phyloP scores from a whole-genome alignment of 2,888 invertebrate genomes.

The Meghimatium bilineatum region DNA sequence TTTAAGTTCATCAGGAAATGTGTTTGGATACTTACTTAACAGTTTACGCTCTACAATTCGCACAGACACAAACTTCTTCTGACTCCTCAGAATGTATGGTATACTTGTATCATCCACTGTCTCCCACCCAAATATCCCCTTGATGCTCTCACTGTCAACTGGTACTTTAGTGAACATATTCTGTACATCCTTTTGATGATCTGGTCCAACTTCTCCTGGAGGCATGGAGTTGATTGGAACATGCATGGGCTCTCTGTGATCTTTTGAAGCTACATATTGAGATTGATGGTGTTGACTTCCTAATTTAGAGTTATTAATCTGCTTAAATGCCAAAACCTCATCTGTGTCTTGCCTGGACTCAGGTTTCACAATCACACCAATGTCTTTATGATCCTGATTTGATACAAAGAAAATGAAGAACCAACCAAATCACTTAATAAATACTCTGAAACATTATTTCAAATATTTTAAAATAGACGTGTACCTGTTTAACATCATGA shows the following conservation, averaged over 20 bases:
- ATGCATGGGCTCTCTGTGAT: conserved; percentile 29
- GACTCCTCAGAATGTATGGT: conserved; percentile 89
- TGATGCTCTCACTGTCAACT: conserved; percentile 70
- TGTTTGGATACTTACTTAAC: conserved; percentile 71
- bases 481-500: too few relatives aligned
- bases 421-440: neutral
- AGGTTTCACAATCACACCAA: conserved; percentile 54
- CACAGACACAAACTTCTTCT: conserved; percentile 92
- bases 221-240: conserved; percentile 24
- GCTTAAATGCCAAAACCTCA: neutral
- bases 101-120: conserved; percentile 85
- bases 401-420: too few relatives aligned
- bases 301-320: neutral
- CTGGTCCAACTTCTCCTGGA: neutral
- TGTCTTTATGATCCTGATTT: conserved; percentile 31
- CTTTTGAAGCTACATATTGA: conserved; percentile 1
- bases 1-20: conserved; percentile 87
- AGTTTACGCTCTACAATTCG: conserved; percentile 94
- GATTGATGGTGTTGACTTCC: neutral
- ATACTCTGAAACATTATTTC: neutral
- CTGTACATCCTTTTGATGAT: conserved; percentile 23
- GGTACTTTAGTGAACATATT: conserved; percentile 42
- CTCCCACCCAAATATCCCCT: conserved; percentile 90
- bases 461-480: neutral
- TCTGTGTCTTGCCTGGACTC: conserved; percentile 46